Percentiles rank a stretch among this genome's conserved stretches.
phyloP scores from a whole-genome alignment of 2,888 invertebrate genomes.

The Pheosia gnoma region DNA sequence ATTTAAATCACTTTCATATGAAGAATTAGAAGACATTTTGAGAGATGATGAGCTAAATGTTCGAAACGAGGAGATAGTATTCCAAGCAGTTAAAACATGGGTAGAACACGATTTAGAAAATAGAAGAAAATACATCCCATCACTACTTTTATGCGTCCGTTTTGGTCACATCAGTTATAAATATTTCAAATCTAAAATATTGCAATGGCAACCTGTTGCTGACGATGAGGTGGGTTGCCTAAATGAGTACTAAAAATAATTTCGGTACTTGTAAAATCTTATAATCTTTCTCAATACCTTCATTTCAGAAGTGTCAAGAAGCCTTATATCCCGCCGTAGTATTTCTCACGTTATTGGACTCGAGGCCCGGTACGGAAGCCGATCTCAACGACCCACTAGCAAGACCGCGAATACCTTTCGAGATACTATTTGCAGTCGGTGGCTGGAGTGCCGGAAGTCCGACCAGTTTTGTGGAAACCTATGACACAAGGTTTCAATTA shows the following conservation, averaged over 20 bases:
- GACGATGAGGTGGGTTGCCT: conserved; percentile 71
- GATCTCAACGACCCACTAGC: conserved; percentile 85
- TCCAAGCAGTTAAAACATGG: conserved; percentile 90
- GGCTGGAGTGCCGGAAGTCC: conserved; percentile 95
- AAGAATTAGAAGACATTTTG: conserved; percentile 86
- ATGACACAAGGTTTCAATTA: conserved; percentile 86
- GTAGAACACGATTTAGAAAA: conserved; percentile 83
- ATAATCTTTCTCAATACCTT: conserved; percentile 1
- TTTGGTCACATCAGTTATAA: conserved; percentile 86
- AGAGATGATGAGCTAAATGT: conserved; percentile 89
- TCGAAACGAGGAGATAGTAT: conserved; percentile 88
- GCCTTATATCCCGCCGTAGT: conserved; percentile 81
- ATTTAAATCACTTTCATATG: conserved; percentile 84
- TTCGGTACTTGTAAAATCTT: neutral
- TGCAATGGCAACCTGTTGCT: conserved; percentile 80
- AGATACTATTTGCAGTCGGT: conserved; percentile 92
- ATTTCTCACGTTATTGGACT: conserved; percentile 80
- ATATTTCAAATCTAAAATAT: conserved; percentile 83
- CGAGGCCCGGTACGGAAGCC: conserved; percentile 74
- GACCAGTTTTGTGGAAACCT: conserved; percentile 91
- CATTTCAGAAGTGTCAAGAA: conserved; percentile 79
- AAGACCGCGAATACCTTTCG: conserved; percentile 89
- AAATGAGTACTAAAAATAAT: conserved; percentile 11
- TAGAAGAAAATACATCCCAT: conserved; percentile 82
- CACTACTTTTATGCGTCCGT: conserved; percentile 86